phyloP scores from a whole-genome alignment of 2,797 vertebrate genomes.

The Furcifer pardalis region DNA sequence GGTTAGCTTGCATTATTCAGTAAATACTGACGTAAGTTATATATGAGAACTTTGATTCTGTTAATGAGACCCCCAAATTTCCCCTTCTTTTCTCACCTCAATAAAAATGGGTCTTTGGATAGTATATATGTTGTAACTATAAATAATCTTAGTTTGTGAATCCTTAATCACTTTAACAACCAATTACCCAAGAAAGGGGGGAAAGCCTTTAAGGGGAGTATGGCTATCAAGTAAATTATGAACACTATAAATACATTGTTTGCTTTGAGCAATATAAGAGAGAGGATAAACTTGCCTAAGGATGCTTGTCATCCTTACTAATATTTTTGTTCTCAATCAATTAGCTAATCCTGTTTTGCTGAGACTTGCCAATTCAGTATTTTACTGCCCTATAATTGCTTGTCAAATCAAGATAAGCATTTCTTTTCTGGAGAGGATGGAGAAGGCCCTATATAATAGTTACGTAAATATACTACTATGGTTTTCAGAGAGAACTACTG shows the following conservation, averaged over 20 bases:
- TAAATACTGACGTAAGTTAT: not conserved
- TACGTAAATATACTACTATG: conserved; percentile 39
- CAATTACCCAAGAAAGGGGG: not conserved
- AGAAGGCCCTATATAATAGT: conserved; percentile 41
- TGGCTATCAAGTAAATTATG: conserved; percentile 7
- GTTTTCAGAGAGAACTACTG: conserved; percentile 52
- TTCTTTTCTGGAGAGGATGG: conserved; percentile 53
- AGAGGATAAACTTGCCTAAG: not conserved
- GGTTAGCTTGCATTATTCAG: too few species aligned
- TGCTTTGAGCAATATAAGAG: conserved; percentile 18
- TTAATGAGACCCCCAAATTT: not conserved
- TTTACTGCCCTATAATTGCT: conserved; percentile 51
- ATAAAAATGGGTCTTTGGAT: not conserved
- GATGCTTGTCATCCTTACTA: conserved; percentile 22
- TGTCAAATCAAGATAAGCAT: conserved; percentile 65
- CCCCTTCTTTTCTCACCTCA: not conserved
- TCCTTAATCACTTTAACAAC: conserved; percentile 7
- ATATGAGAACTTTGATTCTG: not conserved
- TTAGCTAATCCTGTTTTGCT: conserved; percentile 55
- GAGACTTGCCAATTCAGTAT: conserved; percentile 38
- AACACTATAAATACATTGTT: not conserved
- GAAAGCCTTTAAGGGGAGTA: not conserved
- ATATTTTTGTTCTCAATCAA: conserved; percentile 49
- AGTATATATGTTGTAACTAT: not conserved
- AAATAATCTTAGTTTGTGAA: not conserved